These are phyloP conservation scores for Ceramica pisi DNA, from an alignment of 2,888 invertebrate species.

Conservation along the genomic window DNA sequence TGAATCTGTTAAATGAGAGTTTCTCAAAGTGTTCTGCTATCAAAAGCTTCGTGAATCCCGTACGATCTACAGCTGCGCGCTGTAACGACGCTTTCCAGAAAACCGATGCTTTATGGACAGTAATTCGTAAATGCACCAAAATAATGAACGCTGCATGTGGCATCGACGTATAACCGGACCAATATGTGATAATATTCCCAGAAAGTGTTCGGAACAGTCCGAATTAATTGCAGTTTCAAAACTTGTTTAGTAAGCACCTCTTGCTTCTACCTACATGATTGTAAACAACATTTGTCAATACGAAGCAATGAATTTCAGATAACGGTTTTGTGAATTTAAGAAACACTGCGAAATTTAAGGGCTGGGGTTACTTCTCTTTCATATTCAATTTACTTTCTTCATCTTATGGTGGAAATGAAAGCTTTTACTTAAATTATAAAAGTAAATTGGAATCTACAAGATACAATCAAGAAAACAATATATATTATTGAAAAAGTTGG, in stretches of 20 bases:
- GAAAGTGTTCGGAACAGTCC: conserved; percentile 62
- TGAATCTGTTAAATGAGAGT: conserved; percentile 60
- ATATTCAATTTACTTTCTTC: neutral
- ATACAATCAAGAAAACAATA: conserved; percentile 23
- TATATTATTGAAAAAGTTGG: conserved; percentile 28
- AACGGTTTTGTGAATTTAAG: conserved; percentile 15
- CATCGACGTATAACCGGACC: conserved; percentile 68
- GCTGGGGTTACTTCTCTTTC: neutral
- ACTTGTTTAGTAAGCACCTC: conserved; percentile 66
- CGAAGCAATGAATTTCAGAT: conserved; percentile 19
- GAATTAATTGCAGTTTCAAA: conserved; percentile 65
- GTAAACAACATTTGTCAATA: conserved; percentile 47
- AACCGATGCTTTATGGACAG: conserved; percentile 83
- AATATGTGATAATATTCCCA: conserved; percentile 70
- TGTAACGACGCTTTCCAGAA: conserved; percentile 82
- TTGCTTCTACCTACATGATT: conserved; percentile 43
- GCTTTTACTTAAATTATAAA: neutral
- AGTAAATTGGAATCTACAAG: neutral
- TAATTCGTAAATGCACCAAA: conserved; percentile 82
- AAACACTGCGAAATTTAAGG: neutral
- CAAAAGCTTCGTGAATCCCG: conserved; percentile 64
- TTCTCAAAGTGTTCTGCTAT: conserved; percentile 52
- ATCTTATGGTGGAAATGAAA: neutral
- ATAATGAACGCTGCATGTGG: conserved; percentile 81
- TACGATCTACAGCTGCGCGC: conserved; percentile 81